Evolutionary conservation across 2,113 vertebrate genomes (phyloP), one percentile per base, ranked within the genome.

Genomic region (Colius striatus): DNA sequence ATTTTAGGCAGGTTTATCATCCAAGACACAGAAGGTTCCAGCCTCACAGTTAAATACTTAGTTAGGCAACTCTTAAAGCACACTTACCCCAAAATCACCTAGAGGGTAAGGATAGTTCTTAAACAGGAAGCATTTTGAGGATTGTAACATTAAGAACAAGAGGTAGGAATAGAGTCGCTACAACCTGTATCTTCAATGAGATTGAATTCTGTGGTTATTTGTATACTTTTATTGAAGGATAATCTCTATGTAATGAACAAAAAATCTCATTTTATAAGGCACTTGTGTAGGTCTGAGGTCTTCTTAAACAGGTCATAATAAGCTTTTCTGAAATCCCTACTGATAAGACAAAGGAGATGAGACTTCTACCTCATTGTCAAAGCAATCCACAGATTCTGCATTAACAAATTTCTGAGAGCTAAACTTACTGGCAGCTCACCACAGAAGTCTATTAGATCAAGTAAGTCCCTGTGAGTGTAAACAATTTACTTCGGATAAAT

Each of bases 1-100:
- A 94, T 94, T 94, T 90, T 93, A 96, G 68, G 65, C 50, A 88
- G n/a, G 65, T 81, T 94, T 94, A 79, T 96, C 94, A 89, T 90
- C 84, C 81, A 86, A 78, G 81, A 93, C 50, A 92, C 9, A 10
- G 51, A 85, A 63, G 43, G 82, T 95, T 96, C 88, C 17, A 38
- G 80, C 48, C 70, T 81, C 70, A 58, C 54, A 66, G 72, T 95
- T 92, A 88, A 94, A 88, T 70, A 74, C 85, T 76, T 95, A 95
- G 95, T 96, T 90, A 94, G 68, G 34, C 51, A 92, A 85, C 79
- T 73, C 67, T 90, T 94, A 65, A 90, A 95, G 67, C 68, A 60
- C 1, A 0, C 30, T 45, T 55, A 80, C 23, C 26, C 45, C 36
- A 14, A 71, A 27, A 43, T 65, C 57, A 41, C 62, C 22, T 48